Conservation (phyloP, 2,888 invertebrate species). For the Euzophera pinguis region DNA sequence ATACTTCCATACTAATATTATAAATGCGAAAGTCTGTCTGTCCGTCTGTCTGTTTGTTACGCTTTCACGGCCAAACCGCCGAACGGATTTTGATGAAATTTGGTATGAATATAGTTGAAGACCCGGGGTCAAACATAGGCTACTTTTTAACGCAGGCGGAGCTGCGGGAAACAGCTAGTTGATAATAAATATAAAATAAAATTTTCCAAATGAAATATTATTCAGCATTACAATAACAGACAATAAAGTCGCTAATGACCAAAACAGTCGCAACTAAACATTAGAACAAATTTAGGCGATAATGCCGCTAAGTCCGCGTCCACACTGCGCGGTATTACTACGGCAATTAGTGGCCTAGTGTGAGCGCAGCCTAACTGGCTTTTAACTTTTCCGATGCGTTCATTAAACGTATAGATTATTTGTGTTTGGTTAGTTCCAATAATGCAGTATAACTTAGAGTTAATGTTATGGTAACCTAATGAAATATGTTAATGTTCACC, state of each 20-base stretch:
- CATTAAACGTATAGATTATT: constrained; percentile 61
- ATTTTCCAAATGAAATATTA: background rate
- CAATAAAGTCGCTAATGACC: constrained; percentile 24
- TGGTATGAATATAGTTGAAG: no score
- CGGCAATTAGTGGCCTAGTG: constrained; percentile 62
- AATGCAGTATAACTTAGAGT: constrained; percentile 11
- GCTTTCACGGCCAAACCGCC: no score
- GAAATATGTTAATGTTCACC: constrained; percentile 8
- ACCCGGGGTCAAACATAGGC: no score
- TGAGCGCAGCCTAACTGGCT: constrained; percentile 59
- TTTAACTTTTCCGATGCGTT: constrained; percentile 76
- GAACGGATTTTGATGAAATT: no score
- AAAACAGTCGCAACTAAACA: constrained; percentile 63
- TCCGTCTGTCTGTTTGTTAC: no score
- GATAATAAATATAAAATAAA: no score
- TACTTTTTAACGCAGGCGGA: no score
- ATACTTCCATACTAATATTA: no score
- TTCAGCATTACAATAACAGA: background rate
- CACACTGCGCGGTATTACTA: constrained; percentile 58
- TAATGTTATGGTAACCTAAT: constrained; percentile 11
- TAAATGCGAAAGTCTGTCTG: no score
- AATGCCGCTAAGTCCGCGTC: constrained; percentile 71
- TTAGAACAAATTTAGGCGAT: constrained; percentile 73
- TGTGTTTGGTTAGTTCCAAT: constrained; percentile 31
- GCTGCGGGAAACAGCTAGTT: no score